These are phyloP conservation scores for Asarcornis scutulata DNA, from an alignment of 2,113 vertebrate genomes.

Conservation along the genomic window DNA sequence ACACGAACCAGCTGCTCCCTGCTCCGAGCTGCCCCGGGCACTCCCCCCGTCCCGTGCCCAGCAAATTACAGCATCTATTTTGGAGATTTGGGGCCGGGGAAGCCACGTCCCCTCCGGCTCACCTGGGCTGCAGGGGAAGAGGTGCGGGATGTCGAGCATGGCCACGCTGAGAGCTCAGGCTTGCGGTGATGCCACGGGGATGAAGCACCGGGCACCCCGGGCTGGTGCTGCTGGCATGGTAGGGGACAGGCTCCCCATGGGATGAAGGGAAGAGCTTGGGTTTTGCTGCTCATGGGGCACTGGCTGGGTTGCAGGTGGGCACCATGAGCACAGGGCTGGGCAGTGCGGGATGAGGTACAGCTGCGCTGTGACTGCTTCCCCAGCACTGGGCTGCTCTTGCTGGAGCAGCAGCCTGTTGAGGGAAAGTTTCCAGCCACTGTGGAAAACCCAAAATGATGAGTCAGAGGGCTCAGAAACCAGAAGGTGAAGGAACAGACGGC, in stretches of 20 bases:
- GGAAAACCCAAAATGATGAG: neutral
- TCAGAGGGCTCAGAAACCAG: neutral
- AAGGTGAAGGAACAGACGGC: neutral
- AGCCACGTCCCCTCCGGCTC: neutral
- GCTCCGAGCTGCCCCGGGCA: accelerated
- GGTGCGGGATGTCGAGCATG: neutral
- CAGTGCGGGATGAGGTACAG: neutral
- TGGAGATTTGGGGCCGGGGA: neutral
- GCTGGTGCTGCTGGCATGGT: neutral
- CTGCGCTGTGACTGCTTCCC: neutral
- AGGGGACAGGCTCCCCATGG: neutral
- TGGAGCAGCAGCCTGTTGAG: neutral
- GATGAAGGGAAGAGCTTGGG: neutral
- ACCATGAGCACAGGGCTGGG: accelerated
- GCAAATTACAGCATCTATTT: neutral
- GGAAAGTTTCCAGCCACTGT: neutral
- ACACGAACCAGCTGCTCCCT: neutral
- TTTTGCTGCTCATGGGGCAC: accelerated
- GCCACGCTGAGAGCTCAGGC: neutral
- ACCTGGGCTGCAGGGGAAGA: neutral
- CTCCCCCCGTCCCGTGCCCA: neutral
- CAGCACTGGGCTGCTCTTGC: neutral
- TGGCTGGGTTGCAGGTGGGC: neutral
- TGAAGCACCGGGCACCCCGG: neutral
- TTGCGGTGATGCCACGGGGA: neutral